Base-by-base conservation (phyloP, 2,797 vertebrate species). In the Salmo trutta region DNA sequence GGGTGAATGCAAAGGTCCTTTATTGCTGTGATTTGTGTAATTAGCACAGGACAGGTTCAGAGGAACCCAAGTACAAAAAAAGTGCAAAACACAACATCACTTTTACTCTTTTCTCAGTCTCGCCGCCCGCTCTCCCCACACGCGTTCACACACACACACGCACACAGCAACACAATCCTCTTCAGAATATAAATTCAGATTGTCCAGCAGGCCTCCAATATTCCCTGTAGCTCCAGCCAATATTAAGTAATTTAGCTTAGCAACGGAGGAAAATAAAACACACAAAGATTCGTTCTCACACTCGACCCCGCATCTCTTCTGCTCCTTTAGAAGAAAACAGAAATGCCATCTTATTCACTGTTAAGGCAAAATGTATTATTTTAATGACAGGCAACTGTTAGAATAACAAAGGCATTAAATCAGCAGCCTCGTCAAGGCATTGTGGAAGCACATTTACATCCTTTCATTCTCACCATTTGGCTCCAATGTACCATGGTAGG, bases 21-120 rank as follows among this genome's bases (percentile, higher is more conserved):
- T 97, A 96, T 95, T 91, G 90, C 92, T 64, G 80, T 97, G 95
- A 97, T 97, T 98, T 97, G 97, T 96, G 93, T 93, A 94, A 95
- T 96, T 94, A 95, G 41, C 41, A 41, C 41, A 41, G 41, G 41
- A 92, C 90, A 83, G 83, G 92, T 95, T 95, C 94, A 93, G 89
- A 89, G 93, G 94, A 95, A 88, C 84, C 3, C 41, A 75, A 70
- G 91, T 94, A 95, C 93, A 91, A 91, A 92, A 84, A 83, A 71
- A 78, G 56, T 36, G 6, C 33, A 27, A 47, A n/a, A 73, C 65
- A 78, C 82, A 85, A 73, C 53, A 76, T 75, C 89, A 86, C 89
- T 86, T 76, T 88, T 88, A 89, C 89, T 79, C 79, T 78, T 79
- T 80, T 29, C 64, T 91, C 91, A 90, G 47, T 12, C 83, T 82